Evolutionary conservation across 2,888 invertebrate genomes (phyloP), one percentile per base, ranked within the genome.

Genomic region (Microplitis manilae): DNA sequence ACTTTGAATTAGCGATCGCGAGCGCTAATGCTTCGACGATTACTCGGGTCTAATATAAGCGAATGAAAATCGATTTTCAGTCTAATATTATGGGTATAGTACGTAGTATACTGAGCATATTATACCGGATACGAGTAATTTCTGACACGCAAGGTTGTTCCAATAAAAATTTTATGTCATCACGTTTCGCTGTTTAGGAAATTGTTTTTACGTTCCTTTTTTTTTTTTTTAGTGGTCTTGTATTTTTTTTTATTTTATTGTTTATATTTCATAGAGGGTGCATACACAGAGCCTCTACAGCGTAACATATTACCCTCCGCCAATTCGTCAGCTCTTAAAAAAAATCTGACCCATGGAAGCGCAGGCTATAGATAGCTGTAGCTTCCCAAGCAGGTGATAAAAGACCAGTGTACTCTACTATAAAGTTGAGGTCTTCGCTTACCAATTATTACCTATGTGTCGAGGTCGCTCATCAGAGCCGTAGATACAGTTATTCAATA

Each of bases 101-200:
- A 50, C 50, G 13, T 50, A 50, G 50, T 50, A 50, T 50, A 50
- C 80, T 80, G 81, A 82, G 79, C 73, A 78, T 73, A 76, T 8
- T 50, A 75, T 74, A 81, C 79, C 81, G 85, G 86, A 86, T 85
- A 85, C 83, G 81, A 83, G 86, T 87, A 87, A 89, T 89, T 89
- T 88, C 84, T 85, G 85, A 87, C 88, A 88, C 88, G 88, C 88
- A 86, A 89, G 86, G 79, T 73, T 72, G 41, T 62, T 81, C 83
- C 77, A 86, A 85, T 83, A 84, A 86, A 87, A 87, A 85, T 84
- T 85, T 85, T 84, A 85, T 86, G 84, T 83, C 82, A 81, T 82
- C 83, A 82, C 59, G 38, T 73, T 73, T 75, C 62, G 60, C 67
- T 50, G 50, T 50, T 50, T 50, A 50, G 50, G 50, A 50, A 50